These are phyloP conservation scores for Actias luna DNA, from an alignment of 2,888 invertebrate species.

Conservation along the genomic window DNA sequence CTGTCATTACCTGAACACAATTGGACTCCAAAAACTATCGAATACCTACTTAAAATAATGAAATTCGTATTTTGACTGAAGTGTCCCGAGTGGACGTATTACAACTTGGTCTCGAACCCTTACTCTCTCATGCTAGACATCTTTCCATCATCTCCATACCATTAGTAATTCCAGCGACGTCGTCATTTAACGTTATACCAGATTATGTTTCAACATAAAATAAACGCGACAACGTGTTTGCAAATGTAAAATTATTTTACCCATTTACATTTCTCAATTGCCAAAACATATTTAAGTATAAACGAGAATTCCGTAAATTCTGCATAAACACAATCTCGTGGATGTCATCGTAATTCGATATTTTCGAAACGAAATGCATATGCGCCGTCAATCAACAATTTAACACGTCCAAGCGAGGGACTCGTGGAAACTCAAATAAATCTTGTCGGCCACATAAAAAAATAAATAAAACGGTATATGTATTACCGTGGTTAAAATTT, in stretches of 20 bases:
- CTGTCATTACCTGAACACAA: no score
- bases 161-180: no score
- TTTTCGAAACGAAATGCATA: background rate
- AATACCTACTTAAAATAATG: no score
- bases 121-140: no score
- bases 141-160: no score
- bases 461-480: background rate
- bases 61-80: no score
- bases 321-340: constrained; percentile 14
- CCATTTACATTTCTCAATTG: background rate
- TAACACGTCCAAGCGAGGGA: background rate
- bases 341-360: constrained; percentile 20
- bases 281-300: background rate
- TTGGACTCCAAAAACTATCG: no score
- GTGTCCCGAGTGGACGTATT: no score
- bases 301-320: constrained; percentile 1
- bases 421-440: background rate
- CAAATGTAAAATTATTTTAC: background rate
- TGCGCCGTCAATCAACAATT: constrained; percentile 8
- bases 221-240: background rate
- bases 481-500: background rate
- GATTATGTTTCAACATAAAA: no score
- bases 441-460: background rate
- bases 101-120: no score
- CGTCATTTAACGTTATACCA: no score